Evolutionary conservation across 1,140 invertebrate species (phyloP), one percentile per base, ranked within the genome.

Genomic region (Drosophila hydei): DNA sequence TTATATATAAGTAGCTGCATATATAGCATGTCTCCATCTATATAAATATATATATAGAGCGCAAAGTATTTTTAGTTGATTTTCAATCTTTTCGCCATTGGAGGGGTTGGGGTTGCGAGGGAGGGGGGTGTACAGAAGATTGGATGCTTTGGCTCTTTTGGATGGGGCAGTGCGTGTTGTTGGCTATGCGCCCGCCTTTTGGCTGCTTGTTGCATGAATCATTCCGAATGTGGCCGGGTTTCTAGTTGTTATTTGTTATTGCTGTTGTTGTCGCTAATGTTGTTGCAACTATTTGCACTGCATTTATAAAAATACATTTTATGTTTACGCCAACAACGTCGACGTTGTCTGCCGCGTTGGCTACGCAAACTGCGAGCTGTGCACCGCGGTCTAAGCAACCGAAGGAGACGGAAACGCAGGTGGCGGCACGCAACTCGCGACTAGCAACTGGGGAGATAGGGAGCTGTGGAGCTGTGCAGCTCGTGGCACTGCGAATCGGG

Each of bases 291-390:
- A 75, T 77, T 78, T 78, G 75, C 75, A 72, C 64, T 56, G 69
- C 72, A 77, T 88, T 78, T 87, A 74, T 77, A 81, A 83, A 90
- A 90, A 90, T 90, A 90, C 75, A 83, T 90, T 90, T 90, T 79
- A 88, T 90, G 87, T 90, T 90, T 90, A 90, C 87, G 87, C 72
- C 78, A 30, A 40, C 68, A 52, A 71, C 61, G 68, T 50, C 59
- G 47, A 64, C 45, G 38, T 48, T 64, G 56, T 68, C 58, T 54
- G 58, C 70, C 70, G 45, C 51, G 38, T 36, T 73, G 62, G 58
- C 70, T 68, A 33, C 69, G 55, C 67, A 33, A 18, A 54, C 45
- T 30, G 27, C 27, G 27, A 7, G 7, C 7, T 33, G n/a, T n/a
- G n/a, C n/a, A n/a, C n/a, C n/a, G 30, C 30, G 30, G 12, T 33